These are phyloP conservation scores for Amaurobius ferox DNA, from an alignment of 2,888 invertebrate genomes.

Conservation along the genomic window DNA sequence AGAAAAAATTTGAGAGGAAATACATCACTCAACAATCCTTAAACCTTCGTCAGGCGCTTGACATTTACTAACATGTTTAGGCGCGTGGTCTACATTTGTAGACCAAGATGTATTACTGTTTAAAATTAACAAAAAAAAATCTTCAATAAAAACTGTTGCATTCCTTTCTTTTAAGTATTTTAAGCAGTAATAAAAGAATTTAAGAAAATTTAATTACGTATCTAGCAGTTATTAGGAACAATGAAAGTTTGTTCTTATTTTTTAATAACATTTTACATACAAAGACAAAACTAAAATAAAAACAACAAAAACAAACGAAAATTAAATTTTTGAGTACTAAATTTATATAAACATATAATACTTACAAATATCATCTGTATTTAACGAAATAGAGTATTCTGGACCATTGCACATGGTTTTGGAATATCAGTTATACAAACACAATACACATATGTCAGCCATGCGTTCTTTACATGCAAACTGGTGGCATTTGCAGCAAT, in stretches of 20 bases:
- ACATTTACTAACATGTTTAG: slow-evolving; percentile 5
- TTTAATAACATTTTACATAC: neutral
- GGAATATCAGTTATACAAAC: neutral
- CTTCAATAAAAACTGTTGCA: neutral
- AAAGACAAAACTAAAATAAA: slow-evolving; percentile 1
- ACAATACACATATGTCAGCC: slow-evolving; percentile 1
- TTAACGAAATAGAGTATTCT: no score
- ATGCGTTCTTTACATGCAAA: slow-evolving; percentile 2
- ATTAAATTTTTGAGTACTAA: neutral
- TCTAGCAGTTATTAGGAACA: no score
- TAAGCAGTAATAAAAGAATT: neutral
- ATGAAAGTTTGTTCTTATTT: no score
- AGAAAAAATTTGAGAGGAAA: no score
- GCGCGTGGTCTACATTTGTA: slow-evolving; percentile 2
- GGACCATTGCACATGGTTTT: no score
- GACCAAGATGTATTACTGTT: no score
- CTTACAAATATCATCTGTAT: no score
- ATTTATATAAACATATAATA: neutral
- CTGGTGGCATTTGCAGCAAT: no score
- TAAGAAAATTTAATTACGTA: no score
- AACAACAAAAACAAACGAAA: neutral
- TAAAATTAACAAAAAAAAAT: neutral
- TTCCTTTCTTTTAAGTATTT: neutral
- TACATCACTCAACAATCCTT: no score
- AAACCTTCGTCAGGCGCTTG: neutral